Evolutionary conservation across 2,888 invertebrate genomes (phyloP), one percentile per base, ranked within the genome.

Genomic region (Dynastes tityus): DNA sequence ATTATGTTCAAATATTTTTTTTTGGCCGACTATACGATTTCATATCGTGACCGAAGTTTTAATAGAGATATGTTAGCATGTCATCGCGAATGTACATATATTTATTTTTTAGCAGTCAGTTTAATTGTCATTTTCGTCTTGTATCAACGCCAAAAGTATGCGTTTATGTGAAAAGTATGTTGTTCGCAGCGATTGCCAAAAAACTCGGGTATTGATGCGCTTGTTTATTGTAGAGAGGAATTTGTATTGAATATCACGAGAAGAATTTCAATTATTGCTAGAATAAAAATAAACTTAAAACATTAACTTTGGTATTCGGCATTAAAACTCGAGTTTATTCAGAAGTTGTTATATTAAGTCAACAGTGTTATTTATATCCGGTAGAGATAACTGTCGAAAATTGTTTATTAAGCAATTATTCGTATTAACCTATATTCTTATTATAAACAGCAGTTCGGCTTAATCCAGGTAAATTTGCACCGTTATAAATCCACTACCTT

Each of bases 401-500:
- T 45, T 45, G 45, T 11, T 55, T 22, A 55, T n/a, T 55, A 55
- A 2, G 55, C 22, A 13, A 45, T 45, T 45, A 11, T 11, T 45
- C 45, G 8, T 22, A 45, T 45, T 63, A 29, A 63, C 29, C 27
- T 63, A 29, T 63, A 63, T 63, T 27, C 13, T 63, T 63, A 63
- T 27, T 63, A 55, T n/a, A 55, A 13, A 9, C 65, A 65, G 65
- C 65, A 65, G 45, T 40, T 65, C 65, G 40, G 65, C 16, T 65
- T 4, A 40, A 65, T 37, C 37, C 27, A 63, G 27, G 29, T 4
- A 27, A 27, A 32, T 1, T 13, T 9, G 1, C 6, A 29, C 8
- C 9, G 27, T 63, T 5, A 63, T 4, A 27, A 61, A 27, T 63
- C 63, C 1, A 11, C 13, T 32, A 29, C 5, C n/a, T 63, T 32